Conservation (phyloP, 2,797 vertebrate genomes). For the Anableps anableps region DNA sequence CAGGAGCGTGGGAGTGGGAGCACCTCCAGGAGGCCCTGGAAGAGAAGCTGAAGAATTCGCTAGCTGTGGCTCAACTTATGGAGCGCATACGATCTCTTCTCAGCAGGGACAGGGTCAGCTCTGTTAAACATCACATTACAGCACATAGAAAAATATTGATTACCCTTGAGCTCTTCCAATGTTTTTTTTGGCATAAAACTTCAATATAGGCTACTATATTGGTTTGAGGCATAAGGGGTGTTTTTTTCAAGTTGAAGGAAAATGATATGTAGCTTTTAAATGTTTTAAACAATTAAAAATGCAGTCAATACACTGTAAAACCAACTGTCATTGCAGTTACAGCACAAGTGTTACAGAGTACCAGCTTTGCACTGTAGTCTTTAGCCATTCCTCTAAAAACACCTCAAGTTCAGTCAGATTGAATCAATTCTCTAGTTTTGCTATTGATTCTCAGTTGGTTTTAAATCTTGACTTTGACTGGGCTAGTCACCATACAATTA, state of each 20-base stretch:
- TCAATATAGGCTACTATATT: background rate
- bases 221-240: background rate
- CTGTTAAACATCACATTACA: background rate
- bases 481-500: background rate
- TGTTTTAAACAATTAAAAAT: background rate
- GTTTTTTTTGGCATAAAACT: background rate
- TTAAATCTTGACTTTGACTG: background rate
- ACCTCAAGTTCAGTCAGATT: background rate
- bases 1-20: conserved; percentile 95
- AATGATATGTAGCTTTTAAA: background rate
- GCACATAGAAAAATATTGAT: background rate
- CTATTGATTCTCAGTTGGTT: background rate
- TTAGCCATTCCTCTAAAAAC: background rate
- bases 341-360: background rate
- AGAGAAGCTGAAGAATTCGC: conserved; percentile 90
- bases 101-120: conserved; percentile 81
- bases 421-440: background rate
- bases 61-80: conserved; percentile 87
- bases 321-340: background rate
- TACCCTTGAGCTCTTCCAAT: background rate
- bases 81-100: conserved; percentile 90
- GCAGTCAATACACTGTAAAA: background rate
- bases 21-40: conserved; percentile 89
- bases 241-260: background rate
- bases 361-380: background rate